Conservation (phyloP, 2,113 vertebrate species). For the Crotalus horridus region DNA sequence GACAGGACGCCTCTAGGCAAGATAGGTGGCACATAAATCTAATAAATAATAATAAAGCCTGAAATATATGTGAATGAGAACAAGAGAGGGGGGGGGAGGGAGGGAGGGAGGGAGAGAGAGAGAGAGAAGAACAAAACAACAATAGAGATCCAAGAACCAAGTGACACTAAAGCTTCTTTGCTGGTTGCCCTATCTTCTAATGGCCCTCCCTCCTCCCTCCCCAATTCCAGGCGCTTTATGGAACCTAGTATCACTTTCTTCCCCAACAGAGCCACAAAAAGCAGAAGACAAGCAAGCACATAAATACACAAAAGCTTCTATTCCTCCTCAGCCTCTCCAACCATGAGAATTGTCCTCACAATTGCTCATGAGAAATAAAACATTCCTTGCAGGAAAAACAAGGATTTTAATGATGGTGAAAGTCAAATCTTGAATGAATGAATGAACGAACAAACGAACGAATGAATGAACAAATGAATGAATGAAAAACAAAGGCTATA, state of each 20-base stretch:
- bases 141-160: neutral
- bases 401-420: neutral
- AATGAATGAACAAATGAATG: neutral
- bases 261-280: neutral
- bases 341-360: neutral
- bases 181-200: neutral
- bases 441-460: neutral
- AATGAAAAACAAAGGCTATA: neutral
- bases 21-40: neutral
- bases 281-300: neutral
- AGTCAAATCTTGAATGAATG: neutral
- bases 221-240: neutral
- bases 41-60: neutral
- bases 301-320: neutral
- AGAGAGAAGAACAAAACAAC: neutral
- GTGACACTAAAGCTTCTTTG: neutral
- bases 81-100: neutral
- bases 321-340: neutral
- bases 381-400: neutral
- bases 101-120: neutral
- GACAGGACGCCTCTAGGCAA: neutral
- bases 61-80: neutral
- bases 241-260: neutral
- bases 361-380: neutral
- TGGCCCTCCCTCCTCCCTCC: neutral